Conservation (phyloP, 2,888 invertebrate species). For the Yponomeuta sedellus region DNA sequence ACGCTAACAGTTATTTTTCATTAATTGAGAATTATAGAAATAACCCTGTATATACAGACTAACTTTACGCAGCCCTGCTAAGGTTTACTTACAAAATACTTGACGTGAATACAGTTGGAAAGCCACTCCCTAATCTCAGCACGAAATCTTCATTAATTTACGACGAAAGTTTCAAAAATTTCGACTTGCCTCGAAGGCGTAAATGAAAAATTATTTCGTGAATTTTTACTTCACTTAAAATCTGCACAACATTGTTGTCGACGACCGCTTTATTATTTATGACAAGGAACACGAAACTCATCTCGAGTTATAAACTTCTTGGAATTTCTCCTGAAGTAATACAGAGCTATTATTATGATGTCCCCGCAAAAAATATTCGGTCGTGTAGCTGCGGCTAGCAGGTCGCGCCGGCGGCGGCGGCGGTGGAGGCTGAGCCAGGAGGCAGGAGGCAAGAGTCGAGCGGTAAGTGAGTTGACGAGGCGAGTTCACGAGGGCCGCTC, state of each 20-base stretch:
- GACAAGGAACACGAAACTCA: constrained; percentile 77
- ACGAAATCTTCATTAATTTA: constrained; percentile 53
- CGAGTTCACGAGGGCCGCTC: constrained; percentile 38
- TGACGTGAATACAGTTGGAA: constrained; percentile 3
- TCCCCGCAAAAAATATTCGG: constrained; percentile 74
- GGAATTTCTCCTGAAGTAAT: constrained; percentile 77
- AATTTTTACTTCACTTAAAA: constrained; percentile 73
- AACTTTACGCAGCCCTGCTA: background rate
- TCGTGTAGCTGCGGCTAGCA: constrained; percentile 44
- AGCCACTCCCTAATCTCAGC: constrained; percentile 12
- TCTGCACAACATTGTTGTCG: constrained; percentile 73
- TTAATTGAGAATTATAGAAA: background rate
- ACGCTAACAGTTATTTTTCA: too few species aligned
- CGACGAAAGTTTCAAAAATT: constrained; percentile 49
- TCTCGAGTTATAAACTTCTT: constrained; percentile 77
- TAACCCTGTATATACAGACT: background rate
- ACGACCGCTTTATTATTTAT: constrained; percentile 76
- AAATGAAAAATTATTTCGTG: constrained; percentile 67
- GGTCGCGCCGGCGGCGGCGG: constrained; percentile 2
- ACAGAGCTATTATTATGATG: constrained; percentile 77
- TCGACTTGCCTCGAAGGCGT: constrained; percentile 46
- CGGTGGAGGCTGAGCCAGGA: constrained; percentile 30
- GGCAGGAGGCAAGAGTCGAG: constrained; percentile 33
- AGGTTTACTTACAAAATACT: background rate
- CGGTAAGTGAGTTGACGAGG: constrained; percentile 29